phyloP scores from a whole-genome alignment of 1,140 invertebrate species.

The Drosophila arizonae region DNA sequence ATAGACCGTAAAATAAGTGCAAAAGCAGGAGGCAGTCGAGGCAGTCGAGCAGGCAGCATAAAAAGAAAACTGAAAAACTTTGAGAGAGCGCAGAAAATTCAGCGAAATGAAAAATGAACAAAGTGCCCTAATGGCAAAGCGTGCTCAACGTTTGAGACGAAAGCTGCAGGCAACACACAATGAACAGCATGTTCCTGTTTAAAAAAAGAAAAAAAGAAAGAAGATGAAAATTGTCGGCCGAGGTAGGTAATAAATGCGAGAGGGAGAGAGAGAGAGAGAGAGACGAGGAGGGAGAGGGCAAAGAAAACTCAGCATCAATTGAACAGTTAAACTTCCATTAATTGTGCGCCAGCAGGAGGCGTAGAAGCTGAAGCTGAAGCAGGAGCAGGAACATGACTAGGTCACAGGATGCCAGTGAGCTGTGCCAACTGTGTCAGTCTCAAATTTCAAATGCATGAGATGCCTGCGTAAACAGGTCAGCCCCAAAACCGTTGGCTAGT shows the following conservation, averaged over 20 bases:
- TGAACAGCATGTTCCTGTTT: constrained; percentile 72
- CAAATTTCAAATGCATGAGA: constrained; percentile 78
- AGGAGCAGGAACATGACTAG: neutral
- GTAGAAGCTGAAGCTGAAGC: neutral
- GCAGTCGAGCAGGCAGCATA: constrained; percentile 31
- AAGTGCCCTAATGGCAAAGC: constrained; percentile 74
- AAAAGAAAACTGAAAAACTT: constrained; percentile 68
- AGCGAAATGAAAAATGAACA: constrained; percentile 81
- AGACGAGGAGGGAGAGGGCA: constrained; percentile 9
- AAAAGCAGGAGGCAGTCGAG: constrained; percentile 49
- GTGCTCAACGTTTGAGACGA: constrained; percentile 7
- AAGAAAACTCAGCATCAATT: constrained; percentile 74
- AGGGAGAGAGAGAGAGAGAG: constrained; percentile 13
- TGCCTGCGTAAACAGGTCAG: constrained; percentile 75
- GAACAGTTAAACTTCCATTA: constrained; percentile 83
- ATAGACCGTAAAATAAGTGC: constrained; percentile 82
- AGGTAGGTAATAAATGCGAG: constrained; percentile 10
- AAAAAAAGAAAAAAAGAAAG: constrained; percentile 49
- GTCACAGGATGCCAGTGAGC: constrained; percentile 2
- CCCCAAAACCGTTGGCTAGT: constrained; percentile 54
- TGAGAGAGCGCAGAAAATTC: constrained; percentile 68
- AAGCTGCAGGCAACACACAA: constrained; percentile 26
- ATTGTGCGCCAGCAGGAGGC: constrained; percentile 59
- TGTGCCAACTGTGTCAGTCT: constrained; percentile 72
- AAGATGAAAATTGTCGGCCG: constrained; percentile 2